Conservation (phyloP, 2,113 vertebrate genomes). For the Cyanoderma ruficeps region DNA sequence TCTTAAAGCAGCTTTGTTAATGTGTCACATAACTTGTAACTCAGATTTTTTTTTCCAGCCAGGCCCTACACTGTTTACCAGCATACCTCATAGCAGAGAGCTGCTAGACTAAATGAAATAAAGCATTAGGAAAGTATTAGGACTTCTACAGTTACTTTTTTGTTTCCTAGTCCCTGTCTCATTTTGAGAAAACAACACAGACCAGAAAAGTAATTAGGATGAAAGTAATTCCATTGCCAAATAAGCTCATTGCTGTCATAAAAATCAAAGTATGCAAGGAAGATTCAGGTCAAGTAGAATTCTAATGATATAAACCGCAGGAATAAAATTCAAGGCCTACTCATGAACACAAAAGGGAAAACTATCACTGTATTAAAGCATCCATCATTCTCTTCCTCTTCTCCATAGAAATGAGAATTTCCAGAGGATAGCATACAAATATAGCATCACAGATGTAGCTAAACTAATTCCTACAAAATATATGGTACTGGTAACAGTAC, state of each 20-base stretch:
- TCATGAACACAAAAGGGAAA: neutral
- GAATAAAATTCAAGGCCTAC: neutral
- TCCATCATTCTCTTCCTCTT: neutral
- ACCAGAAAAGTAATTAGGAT: neutral
- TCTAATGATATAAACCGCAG: neutral
- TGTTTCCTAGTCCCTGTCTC: neutral
- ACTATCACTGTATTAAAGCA: neutral
- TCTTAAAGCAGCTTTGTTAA: neutral
- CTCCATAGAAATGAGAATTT: neutral
- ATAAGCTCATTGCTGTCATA: neutral
- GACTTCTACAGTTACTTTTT: neutral
- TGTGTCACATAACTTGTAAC: neutral
- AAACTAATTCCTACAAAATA: neutral
- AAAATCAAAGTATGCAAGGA: neutral
- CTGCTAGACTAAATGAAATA: neutral
- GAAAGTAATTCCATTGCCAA: conserved; percentile 1
- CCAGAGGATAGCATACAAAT: neutral
- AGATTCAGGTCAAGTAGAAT: conserved; percentile 9
- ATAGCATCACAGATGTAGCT: neutral
- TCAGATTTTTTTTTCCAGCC: neutral
- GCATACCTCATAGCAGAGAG: neutral
- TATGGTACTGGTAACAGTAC: neutral
- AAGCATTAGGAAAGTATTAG: neutral
- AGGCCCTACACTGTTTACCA: neutral
- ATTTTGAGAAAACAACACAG: neutral